phyloP scores from a whole-genome alignment of 2,888 invertebrate genomes.

The Pachycephus smyrnensis region DNA sequence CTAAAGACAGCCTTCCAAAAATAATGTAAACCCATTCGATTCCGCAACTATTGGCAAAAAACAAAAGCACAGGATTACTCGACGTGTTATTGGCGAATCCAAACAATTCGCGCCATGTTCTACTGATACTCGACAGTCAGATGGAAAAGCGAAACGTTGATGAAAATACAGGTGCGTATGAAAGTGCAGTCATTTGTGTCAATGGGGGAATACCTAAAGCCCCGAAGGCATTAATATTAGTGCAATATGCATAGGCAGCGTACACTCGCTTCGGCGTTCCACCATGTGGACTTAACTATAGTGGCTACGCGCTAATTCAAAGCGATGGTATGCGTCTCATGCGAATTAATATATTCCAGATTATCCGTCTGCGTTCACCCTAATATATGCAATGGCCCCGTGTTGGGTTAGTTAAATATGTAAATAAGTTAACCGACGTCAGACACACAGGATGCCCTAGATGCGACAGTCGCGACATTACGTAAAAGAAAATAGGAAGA shows the following conservation, averaged over 20 bases:
- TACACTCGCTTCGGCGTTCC: not conserved
- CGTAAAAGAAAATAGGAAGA: not conserved
- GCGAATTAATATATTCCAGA: slow-evolving; percentile 55
- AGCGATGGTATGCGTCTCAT: slow-evolving; percentile 43
- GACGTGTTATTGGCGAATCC: not conserved
- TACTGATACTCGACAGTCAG: not conserved
- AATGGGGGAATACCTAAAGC: not conserved
- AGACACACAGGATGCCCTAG: not conserved
- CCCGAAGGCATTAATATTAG: not conserved
- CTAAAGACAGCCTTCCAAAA: not conserved
- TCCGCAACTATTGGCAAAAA: not conserved
- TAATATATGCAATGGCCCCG: slow-evolving; percentile 44
- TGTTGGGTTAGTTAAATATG: slow-evolving; percentile 59
- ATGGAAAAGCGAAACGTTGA: not conserved
- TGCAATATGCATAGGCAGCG: not conserved
- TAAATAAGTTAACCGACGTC: slow-evolving; percentile 43
- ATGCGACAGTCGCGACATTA: not conserved
- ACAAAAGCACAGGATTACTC: not conserved
- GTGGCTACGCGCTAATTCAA: slow-evolving; percentile 38
- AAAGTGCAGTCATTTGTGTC: not conserved
- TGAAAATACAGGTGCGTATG: not conserved
- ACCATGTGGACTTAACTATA: not conserved
- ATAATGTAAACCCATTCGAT: not conserved
- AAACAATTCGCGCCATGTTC: not conserved
- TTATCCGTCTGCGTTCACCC: slow-evolving; percentile 50